Conservation (phyloP, 2,113 vertebrate species). For the Hippotragus niger region DNA sequence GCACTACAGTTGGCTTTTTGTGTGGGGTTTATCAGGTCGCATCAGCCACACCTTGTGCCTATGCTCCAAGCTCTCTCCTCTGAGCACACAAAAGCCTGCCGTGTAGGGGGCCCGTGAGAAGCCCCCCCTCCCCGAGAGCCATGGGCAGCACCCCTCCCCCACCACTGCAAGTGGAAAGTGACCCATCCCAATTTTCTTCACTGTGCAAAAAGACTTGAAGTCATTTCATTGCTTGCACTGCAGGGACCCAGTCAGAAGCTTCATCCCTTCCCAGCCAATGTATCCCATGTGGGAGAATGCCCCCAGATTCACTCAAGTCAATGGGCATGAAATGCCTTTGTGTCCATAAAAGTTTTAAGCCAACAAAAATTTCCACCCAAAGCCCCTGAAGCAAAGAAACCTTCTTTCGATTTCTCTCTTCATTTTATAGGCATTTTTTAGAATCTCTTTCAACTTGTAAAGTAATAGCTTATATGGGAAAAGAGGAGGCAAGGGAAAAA, state of each 20-base stretch:
- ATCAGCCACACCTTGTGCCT: constrained; percentile 87
- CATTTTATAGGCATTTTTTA: background rate
- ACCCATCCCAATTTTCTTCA: constrained; percentile 47
- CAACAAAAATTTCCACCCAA: background rate
- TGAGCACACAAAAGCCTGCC: constrained; percentile 80
- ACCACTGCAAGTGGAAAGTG: constrained; percentile 37
- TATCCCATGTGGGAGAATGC: background rate
- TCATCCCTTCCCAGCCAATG: background rate
- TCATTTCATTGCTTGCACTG: background rate
- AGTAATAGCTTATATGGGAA: background rate
- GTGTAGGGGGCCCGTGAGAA: constrained; percentile 54
- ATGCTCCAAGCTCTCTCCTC: constrained; percentile 66
- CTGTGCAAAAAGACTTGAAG: constrained; percentile 39
- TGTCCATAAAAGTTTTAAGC: background rate
- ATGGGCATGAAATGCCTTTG: background rate
- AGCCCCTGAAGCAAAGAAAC: background rate
- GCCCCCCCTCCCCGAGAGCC: background rate
- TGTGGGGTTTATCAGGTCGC: constrained; percentile 81
- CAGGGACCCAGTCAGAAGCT: background rate
- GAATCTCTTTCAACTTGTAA: background rate
- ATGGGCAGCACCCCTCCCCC: constrained; percentile 35
- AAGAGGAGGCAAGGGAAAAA: background rate
- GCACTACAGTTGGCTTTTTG: constrained; percentile 81
- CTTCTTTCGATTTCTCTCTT: background rate
- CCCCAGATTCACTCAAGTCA: fast-evolving